Evolutionary conservation across 2,797 vertebrate species (phyloP).

Genomic region (Jordanella pulchra): DNA sequence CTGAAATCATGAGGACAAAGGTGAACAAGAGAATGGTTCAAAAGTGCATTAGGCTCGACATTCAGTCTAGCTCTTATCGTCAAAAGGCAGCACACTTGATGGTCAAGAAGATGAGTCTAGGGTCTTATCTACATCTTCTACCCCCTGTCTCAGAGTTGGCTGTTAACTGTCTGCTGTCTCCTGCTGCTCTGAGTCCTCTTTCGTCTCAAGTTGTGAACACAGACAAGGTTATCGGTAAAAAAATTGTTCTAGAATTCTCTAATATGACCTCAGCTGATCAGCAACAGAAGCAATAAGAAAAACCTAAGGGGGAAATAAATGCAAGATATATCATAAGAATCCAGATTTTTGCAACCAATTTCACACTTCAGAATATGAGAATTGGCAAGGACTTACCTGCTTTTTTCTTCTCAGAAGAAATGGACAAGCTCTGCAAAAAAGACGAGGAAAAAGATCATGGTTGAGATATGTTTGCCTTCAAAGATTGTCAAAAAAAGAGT

Average conservation of each 20-base stretch:
- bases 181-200: constrained; percentile 12
- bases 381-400: constrained; percentile 67
- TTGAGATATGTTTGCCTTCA: not conserved
- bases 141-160: constrained; percentile 46
- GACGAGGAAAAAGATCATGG: constrained; percentile 3
- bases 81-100: constrained; percentile 52
- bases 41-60: constrained; percentile 42
- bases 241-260: constrained; percentile 13
- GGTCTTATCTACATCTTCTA: constrained; percentile 62
- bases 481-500: not conserved
- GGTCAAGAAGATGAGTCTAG: constrained; percentile 55
- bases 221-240: constrained; percentile 43
- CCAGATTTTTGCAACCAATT: constrained; percentile 11
- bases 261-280: constrained; percentile 25
- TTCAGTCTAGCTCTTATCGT: constrained; percentile 69
- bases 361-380: not conserved
- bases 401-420: constrained; percentile 65
- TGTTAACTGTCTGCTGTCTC: constrained; percentile 12
- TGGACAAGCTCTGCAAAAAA: constrained; percentile 58
- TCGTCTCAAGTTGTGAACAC: constrained; percentile 24
- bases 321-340: not conserved
- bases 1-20: constrained; percentile 14
- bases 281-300: constrained; percentile 5
- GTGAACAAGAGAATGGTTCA: constrained; percentile 26
- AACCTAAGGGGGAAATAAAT: not conserved